A percentile compares a stretch with the other conserved stretches of the same genome.
These are phyloP conservation scores for Mesocricetus auratus DNA, from an alignment of 2,113 vertebrate species.

Conservation along the genomic window DNA sequence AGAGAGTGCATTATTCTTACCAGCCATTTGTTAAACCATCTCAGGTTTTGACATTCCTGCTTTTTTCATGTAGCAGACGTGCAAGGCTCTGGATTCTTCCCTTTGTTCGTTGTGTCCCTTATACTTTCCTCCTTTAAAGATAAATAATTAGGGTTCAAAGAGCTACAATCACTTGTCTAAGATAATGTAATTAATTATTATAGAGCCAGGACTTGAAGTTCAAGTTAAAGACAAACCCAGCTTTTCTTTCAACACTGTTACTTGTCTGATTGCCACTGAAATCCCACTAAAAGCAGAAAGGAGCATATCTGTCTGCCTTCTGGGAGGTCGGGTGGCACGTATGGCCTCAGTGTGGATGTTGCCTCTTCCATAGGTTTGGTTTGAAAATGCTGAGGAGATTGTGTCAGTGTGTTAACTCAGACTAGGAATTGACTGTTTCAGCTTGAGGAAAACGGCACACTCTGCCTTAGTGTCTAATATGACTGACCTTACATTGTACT, in stretches of 20 bases:
- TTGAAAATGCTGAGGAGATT: background rate
- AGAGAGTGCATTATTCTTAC: background rate
- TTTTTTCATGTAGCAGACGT: background rate
- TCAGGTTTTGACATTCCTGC: background rate
- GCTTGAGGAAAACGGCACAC: background rate
- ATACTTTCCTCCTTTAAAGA: background rate
- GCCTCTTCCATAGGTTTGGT: background rate
- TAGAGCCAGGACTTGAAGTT: constrained; percentile 13
- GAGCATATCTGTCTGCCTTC: background rate
- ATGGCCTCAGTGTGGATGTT: background rate
- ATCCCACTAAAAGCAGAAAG: constrained; percentile 15
- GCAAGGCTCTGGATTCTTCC: background rate
- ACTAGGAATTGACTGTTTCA: background rate
- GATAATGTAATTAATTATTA: background rate
- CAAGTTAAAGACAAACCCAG: constrained; percentile 37
- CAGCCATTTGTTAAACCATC: background rate
- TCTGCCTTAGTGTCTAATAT: background rate
- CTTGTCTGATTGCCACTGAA: background rate
- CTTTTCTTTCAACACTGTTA: background rate
- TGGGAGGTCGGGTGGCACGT: background rate
- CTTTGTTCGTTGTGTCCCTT: constrained; percentile 23
- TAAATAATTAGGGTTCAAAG: constrained; percentile 26
- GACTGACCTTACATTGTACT: background rate
- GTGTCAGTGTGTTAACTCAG: background rate
- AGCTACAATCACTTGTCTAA: constrained; percentile 17